Conservation (phyloP, 2,113 vertebrate species). For the Hippocampus barbouri region DNA sequence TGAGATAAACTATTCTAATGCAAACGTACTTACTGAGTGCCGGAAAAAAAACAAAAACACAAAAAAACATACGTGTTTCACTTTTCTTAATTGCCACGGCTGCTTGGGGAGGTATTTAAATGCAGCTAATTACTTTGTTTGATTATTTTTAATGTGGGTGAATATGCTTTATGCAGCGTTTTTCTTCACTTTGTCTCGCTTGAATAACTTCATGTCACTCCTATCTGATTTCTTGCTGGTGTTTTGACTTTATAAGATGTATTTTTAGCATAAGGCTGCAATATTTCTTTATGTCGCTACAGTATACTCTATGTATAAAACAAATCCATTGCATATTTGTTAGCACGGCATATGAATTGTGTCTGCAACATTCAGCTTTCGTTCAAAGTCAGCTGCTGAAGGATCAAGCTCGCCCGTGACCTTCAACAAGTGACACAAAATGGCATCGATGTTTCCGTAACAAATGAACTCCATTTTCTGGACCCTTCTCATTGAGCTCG, state of each 20-base stretch:
- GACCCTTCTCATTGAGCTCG: neutral
- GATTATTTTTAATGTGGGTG: conserved; percentile 46
- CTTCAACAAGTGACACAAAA: neutral
- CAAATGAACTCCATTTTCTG: neutral
- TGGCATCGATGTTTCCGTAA: neutral
- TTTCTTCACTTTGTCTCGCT: neutral
- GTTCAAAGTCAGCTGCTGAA: neutral
- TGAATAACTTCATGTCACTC: neutral
- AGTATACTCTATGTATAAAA: neutral
- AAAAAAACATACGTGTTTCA: conserved; percentile 52
- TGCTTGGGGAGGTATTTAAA: conserved; percentile 61
- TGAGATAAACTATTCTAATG: conserved; percentile 49
- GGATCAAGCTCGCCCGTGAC: neutral
- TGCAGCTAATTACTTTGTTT: conserved; percentile 63
- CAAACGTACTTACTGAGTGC: conserved; percentile 52
- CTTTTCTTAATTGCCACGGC: conserved; percentile 59
- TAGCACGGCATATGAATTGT: neutral
- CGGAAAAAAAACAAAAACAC: conserved; percentile 18
- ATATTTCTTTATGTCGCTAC: neutral
- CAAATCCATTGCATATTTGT: neutral
- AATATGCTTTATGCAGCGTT: neutral
- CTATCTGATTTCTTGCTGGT: neutral
- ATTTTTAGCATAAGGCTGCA: too few relatives aligned
- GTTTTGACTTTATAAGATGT: too few relatives aligned
- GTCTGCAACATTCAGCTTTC: neutral